Conservation (phyloP, 2,113 vertebrate genomes). For the Crocuta crocuta region DNA sequence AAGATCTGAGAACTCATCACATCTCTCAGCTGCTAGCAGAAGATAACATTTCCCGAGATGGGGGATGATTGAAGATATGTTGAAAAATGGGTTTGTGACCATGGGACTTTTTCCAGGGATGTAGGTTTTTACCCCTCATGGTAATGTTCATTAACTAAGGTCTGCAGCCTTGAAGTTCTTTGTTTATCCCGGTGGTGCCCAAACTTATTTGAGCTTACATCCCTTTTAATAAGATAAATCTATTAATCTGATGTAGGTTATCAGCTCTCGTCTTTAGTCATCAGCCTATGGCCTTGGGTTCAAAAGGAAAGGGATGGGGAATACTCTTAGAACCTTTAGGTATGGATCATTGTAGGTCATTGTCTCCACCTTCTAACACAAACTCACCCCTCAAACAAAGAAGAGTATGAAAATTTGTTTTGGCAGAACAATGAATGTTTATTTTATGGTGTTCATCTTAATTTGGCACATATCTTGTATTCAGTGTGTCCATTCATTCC, state of each 20-base stretch:
- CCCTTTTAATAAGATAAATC: not conserved
- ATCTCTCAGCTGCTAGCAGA: not conserved
- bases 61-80: not conserved
- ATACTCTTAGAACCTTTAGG: not conserved
- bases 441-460: not conserved
- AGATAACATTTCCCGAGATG: not conserved
- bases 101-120: not conserved
- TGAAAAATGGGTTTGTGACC: not conserved
- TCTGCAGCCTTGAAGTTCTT: not conserved
- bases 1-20: not conserved
- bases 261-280: not conserved
- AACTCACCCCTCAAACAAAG: not conserved
- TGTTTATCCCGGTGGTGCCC: not conserved
- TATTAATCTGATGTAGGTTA: not conserved
- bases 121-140: not conserved
- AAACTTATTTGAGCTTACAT: not conserved
- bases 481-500: not conserved
- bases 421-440: not conserved
- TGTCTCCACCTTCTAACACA: not conserved
- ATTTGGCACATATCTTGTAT: not conserved
- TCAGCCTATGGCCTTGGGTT: not conserved
- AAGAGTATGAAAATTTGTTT: constrained; percentile 14
- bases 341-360: not conserved
- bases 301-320: not conserved
- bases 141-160: not conserved